A percentile compares a stretch with the other conserved stretches of the same genome.
Evolutionary conservation across 92 coral and sea anemone species (phyloP).

Genomic region (Micromussa lordhowensis): DNA sequence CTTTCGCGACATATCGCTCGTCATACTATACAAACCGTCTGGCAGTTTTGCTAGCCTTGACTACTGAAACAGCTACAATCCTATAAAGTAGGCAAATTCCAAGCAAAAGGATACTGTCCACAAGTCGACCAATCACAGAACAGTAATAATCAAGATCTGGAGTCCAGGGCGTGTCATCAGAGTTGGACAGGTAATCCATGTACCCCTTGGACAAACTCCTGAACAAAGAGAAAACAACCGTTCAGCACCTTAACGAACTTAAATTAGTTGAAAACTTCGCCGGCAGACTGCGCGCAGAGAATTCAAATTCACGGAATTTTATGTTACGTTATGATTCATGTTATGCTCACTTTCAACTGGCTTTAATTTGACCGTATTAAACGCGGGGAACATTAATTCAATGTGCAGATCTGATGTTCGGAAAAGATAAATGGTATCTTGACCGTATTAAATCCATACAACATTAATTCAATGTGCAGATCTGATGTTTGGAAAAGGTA

Average conservation of each 20-base stretch:
- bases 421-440: too few relatives aligned
- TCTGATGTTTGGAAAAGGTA: too few relatives aligned
- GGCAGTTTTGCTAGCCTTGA: not conserved
- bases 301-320: not conserved
- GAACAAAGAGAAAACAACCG: not conserved
- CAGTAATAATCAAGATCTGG: constrained; percentile 91
- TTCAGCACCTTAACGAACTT: not conserved
- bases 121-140: constrained; percentile 89
- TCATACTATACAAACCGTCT: not conserved
- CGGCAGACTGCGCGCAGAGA: not conserved
- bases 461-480: too few relatives aligned
- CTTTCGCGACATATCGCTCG: not conserved
- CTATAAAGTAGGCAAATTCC: not conserved
- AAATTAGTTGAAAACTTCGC: not conserved
- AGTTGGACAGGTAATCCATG: constrained; percentile 70
- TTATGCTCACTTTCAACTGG: not conserved
- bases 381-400: too few relatives aligned
- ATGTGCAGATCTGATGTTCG: too few relatives aligned
- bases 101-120: constrained; percentile 91
- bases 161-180: constrained; percentile 80
- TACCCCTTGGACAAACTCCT: constrained; percentile 94
- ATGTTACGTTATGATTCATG: too few relatives aligned
- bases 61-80: not conserved
- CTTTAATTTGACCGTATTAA: too few relatives aligned
- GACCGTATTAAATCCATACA: too few relatives aligned